phyloP scores from a whole-genome alignment of 2,888 invertebrate species.

The Synanthedon andrenaeformis region DNA sequence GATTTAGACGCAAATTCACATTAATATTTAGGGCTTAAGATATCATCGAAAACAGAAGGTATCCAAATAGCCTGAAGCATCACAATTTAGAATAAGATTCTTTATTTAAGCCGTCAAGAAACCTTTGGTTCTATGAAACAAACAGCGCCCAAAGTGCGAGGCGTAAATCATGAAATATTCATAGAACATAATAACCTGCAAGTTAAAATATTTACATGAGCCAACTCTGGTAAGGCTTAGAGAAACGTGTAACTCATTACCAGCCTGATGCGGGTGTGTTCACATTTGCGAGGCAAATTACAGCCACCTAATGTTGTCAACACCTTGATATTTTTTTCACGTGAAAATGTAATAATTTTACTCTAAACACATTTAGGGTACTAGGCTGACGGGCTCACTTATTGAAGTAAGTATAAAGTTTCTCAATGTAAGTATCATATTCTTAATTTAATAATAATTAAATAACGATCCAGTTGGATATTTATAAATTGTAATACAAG shows the following conservation, averaged over 20 bases:
- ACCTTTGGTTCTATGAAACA: not conserved
- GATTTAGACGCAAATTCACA: no score
- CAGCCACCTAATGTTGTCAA: constrained; percentile 33
- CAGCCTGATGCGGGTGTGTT: constrained; percentile 10
- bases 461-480: no score
- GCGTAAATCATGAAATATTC: not conserved
- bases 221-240: not conserved
- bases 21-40: no score
- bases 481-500: no score
- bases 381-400: no score
- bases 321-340: constrained; percentile 30
- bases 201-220: not conserved
- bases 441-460: no score
- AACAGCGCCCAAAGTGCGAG: not conserved
- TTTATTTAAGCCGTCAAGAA: not conserved
- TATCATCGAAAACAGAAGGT: no score
- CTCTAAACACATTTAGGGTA: no score
- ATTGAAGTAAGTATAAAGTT: no score
- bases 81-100: no score
- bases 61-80: no score
- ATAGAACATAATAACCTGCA: not conserved
- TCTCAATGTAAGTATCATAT: no score
- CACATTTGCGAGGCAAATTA: constrained; percentile 51
- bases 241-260: constrained; percentile 12
- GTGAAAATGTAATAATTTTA: constrained; percentile 11